Percentiles rank a stretch among this genome's conserved stretches.
These are phyloP conservation scores for Eristalis arbustorum DNA, from an alignment of 2,888 invertebrate genomes.

Conservation along the genomic window DNA sequence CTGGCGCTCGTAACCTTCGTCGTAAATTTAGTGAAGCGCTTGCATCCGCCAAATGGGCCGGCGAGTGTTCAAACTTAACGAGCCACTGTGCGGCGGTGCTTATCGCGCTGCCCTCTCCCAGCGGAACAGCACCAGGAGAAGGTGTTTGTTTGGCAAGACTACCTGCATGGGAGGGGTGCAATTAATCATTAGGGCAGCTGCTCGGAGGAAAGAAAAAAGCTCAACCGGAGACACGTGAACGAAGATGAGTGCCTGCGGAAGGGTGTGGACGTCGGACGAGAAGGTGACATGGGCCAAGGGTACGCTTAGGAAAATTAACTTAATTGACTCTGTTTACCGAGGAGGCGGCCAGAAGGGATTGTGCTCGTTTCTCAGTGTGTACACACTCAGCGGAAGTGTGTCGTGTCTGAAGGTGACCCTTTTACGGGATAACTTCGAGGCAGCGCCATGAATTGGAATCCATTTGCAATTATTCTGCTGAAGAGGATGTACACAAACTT, in stretches of 20 bases:
- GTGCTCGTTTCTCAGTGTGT: neutral
- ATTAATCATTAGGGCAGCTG: conserved; percentile 44
- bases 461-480: neutral
- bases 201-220: neutral
- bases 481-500: neutral
- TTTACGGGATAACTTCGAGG: neutral
- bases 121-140: neutral
- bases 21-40: conserved; percentile 22
- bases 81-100: neutral
- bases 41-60: neutral
- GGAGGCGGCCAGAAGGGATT: neutral
- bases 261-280: neutral
- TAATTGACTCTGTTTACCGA: neutral
- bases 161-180: conserved; percentile 9
- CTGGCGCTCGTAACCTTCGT: conserved; percentile 4
- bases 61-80: conserved; percentile 28
- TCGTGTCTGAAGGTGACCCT: neutral
- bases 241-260: neutral
- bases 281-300: neutral
- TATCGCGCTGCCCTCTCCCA: neutral
- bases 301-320: neutral
- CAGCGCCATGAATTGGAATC: neutral
- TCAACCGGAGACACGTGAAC: conserved; percentile 5
- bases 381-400: neutral
- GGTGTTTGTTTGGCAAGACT: neutral